Conservation (phyloP, 2,113 vertebrate genomes). For the Erythrocercus mccallii region DNA sequence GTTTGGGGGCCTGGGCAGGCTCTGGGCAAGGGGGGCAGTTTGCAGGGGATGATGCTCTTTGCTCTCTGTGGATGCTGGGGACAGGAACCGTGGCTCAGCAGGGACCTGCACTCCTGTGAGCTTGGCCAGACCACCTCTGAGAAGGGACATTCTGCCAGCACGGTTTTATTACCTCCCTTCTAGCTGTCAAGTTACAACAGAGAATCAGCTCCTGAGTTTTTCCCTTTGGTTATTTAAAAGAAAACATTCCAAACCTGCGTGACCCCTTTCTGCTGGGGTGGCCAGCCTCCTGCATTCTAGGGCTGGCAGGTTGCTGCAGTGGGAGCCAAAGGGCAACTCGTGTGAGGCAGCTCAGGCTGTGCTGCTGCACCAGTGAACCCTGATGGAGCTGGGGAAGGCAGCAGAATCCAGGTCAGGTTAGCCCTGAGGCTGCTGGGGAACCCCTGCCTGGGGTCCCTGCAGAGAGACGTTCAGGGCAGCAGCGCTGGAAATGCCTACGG, state of each 20-base stretch:
- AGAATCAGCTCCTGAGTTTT: background rate
- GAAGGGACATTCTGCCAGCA: background rate
- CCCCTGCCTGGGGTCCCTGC: background rate
- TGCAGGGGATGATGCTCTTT: background rate
- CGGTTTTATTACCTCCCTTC: background rate
- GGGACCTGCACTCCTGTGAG: rapidly evolving
- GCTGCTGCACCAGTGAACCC: background rate
- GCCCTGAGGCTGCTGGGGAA: background rate
- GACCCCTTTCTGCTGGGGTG: background rate
- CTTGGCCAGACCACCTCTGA: background rate
- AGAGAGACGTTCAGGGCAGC: background rate
- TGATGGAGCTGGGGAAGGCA: background rate
- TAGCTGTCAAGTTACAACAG: background rate
- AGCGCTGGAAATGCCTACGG: background rate
- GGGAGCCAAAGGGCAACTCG: rapidly evolving
- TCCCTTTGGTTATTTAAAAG: background rate
- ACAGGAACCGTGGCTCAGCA: rapidly evolving
- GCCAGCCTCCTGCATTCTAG: background rate
- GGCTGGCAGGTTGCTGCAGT: background rate
- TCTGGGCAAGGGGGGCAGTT: background rate
- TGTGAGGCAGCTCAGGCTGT: background rate
- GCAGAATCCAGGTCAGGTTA: background rate
- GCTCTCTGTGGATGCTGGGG: background rate
- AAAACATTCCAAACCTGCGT: background rate
- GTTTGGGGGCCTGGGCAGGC: background rate